Base-by-base conservation (phyloP, 1,140 invertebrate species). In the Drosophila elegans region DNA sequence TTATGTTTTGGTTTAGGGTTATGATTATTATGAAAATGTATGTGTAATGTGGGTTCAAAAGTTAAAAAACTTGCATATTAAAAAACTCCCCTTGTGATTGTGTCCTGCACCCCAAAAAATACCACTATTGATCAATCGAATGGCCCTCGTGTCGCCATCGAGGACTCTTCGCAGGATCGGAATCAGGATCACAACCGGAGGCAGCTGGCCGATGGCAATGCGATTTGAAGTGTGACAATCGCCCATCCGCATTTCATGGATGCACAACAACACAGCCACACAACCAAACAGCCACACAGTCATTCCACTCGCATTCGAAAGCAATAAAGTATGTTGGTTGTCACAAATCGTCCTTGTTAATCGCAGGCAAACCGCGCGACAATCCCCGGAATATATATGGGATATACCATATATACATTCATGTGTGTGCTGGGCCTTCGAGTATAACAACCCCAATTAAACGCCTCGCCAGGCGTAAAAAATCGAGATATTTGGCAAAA, bases 391-490 rank as follows among this genome's bases (percentile, higher is more conserved):
- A 32, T 45, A 4, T 45, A 4, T 12, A 36, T 11, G n/a, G 12
- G 12, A n/a, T 32, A 44, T 7, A 7, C 25, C 11, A n/a, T 44
- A n/a, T 51, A 57, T 36, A 12, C 4, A 39, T 32, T 42, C 64
- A 45, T 72, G 66, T 66, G 61, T 80, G 60, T 53, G 45, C n/a
- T 7, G 25, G 46, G 46, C 11, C 7, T 16, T 27, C 21, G 32
- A 25, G 7, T 39, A 46, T 74, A 88, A 88, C 84, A 84, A 89
- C 84, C 83, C 84, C 84, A 88, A 89, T 88, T 88, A 89, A 89
- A 83, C 84, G 84, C 60, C 69, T 86, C 67, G 29, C 42, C 54
- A 51, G 68, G 78, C 83, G 78, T 81, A 62, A 52, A 80, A 84
- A 85, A 85, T 85, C 77, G 60, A 71, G 54, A 52, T 62, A 74